phyloP scores from a whole-genome alignment of 2,797 vertebrate species.

The Xiphorhynchus erythropygius region DNA sequence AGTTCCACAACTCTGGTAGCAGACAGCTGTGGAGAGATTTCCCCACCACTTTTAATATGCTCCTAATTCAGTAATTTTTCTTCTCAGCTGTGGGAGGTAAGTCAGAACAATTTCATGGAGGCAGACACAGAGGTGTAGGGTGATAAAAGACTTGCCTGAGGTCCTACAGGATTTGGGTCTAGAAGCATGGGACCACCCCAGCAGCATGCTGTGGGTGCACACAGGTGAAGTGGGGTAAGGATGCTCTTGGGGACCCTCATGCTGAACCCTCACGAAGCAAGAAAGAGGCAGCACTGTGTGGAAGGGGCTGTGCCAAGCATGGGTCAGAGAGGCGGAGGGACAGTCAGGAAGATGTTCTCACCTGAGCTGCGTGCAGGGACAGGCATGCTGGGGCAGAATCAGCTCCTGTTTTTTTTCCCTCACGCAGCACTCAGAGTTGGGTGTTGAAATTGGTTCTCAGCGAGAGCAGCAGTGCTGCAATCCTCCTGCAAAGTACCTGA shows the following conservation, averaged over 20 bases:
- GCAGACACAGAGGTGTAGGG: background rate
- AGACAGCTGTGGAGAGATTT: background rate
- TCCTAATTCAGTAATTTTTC: background rate
- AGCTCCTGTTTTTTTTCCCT: background rate
- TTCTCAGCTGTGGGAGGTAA: background rate
- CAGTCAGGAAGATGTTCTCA: background rate
- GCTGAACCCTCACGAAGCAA: background rate
- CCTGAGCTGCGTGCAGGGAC: background rate
- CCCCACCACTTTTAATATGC: background rate
- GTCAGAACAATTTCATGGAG: background rate
- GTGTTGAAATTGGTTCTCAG: background rate
- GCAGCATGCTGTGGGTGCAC: background rate
- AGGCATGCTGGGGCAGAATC: background rate
- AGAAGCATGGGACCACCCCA: rapidly evolving
- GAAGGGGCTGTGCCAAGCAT: background rate
- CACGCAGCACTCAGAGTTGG: background rate
- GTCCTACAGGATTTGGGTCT: background rate
- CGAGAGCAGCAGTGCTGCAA: background rate
- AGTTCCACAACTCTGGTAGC: background rate
- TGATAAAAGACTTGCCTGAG: background rate
- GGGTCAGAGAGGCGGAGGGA: background rate
- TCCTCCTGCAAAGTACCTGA: background rate
- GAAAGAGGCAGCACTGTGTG: background rate
- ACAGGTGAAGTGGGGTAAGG: rapidly evolving
- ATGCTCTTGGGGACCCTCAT: rapidly evolving